Evolutionary conservation across 2,888 invertebrate genomes (phyloP), one percentile per base, ranked within the genome.

Genomic region (Himalopsyche kuldschensis): DNA sequence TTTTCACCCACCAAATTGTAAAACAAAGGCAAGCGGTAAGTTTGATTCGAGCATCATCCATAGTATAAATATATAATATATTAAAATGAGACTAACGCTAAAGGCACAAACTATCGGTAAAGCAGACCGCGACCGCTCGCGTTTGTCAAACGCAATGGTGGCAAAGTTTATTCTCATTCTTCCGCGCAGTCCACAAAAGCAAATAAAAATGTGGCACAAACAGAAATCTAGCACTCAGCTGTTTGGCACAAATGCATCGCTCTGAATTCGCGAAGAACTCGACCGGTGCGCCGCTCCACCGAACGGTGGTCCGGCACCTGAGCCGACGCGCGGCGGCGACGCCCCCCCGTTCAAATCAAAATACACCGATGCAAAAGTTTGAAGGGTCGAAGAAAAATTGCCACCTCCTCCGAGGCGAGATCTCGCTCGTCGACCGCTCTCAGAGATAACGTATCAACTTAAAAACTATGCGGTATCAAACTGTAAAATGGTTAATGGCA

Each of bases 401-500:
- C 41, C 41, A 41, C 41, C 41, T 41, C 41, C 15, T 41, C 41
- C 41, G 41, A 41, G 20, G 24, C 27, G 69, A 27, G 69, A 69
- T 15, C 32, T 32, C 76, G 76, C 76, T 41, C n/a, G 20, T 35
- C 20, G 17, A n/a, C 41, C 76, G 41, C 76, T 32, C 32, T 24
- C 47, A 47, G 78, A 78, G 46, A 47, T 24, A 69, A 69, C 6
- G 77, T 11, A 41, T 47, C 81, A 85, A 84, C 86, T 86, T 87
- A 87, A 81, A 80, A 85, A 82, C 86, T 86, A 86, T 82, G 80
- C 84, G 86, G 84, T 85, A 86, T 86, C 83, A 86, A 84, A 84
- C 84, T 85, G 84, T 84, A 82, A 84, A 87, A 84, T 84, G 84
- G 85, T 86, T 86, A 85, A 85, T 86, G 85, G 85, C 86, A 84